Evolutionary conservation across 2,797 vertebrate genomes (phyloP).

Genomic region (Alectoris magna): DNA sequence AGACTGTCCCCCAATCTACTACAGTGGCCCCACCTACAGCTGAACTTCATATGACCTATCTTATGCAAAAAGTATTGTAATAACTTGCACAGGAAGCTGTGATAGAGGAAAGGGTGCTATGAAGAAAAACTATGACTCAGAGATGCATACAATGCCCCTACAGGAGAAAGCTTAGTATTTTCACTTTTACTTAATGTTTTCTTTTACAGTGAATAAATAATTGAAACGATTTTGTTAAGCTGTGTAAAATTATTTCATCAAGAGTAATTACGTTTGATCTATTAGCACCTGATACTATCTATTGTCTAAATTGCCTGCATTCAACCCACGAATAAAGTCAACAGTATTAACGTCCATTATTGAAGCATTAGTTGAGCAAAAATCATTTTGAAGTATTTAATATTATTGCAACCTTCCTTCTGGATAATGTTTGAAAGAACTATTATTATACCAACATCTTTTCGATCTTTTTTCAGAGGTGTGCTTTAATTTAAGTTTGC

Average conservation of each 20-base stretch:
- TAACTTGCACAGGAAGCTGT: slow-evolving; percentile 80
- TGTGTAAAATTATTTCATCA: slow-evolving; percentile 61
- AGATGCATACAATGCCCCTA: slow-evolving; percentile 69
- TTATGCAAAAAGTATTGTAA: slow-evolving; percentile 83
- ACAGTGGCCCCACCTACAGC: slow-evolving; percentile 80
- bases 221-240: slow-evolving; percentile 51
- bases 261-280: slow-evolving; percentile 68
- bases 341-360: slow-evolving; percentile 60
- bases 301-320: slow-evolving; percentile 67
- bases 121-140: slow-evolving; percentile 72
- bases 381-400: slow-evolving; percentile 53
- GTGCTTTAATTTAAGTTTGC: neutral
- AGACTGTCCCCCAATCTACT: slow-evolving; percentile 80
- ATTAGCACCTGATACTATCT: slow-evolving; percentile 70
- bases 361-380: slow-evolving; percentile 49
- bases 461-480: neutral
- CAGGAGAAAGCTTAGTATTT: slow-evolving; percentile 67
- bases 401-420: slow-evolving; percentile 35
- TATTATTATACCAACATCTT: neutral
- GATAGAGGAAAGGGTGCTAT: slow-evolving; percentile 72
- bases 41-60: slow-evolving; percentile 83
- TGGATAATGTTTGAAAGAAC: slow-evolving; percentile 30
- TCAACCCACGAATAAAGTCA: slow-evolving; percentile 59
- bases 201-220: slow-evolving; percentile 56
- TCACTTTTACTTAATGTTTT: slow-evolving; percentile 63